Base-by-base conservation (phyloP, 2,113 vertebrate species). In the Otocyon megalotis region DNA sequence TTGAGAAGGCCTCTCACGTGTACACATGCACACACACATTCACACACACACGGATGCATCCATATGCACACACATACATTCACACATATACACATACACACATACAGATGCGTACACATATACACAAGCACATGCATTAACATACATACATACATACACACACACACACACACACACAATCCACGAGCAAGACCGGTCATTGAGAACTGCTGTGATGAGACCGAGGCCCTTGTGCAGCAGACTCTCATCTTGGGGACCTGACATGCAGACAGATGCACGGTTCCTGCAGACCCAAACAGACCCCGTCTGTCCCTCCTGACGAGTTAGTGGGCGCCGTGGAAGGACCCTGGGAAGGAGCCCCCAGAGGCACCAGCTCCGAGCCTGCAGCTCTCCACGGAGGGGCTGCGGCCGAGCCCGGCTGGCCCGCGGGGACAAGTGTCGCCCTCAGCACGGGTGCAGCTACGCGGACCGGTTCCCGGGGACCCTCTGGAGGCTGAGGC, bases 271-370 rank as follows among this genome's bases (percentile, higher is more conserved):
- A 43, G 88, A 63, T 76, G 58, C 60, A 69, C 1, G 3, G 22
- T 71, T 74, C 58, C 71, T 17, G 19, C 62, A 65, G 79, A 71
- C 84, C 79, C 96, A 71, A 53, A 69, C 56, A 32, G n/a, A 76
- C 28, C 50, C 26, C 4, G 5, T 48, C 20, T 11, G 3, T 10
- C 26, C 77, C 24, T n/a, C 63, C 37, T 69, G 60, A 30, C 37
- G 7, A 32, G 43, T 28, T 16, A 15, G 32, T 19, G 53, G 12
- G 58, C n/a, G 28, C 22, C 22, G 35, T 20, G 37, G 56, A 50
- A 62, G 53, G 83, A 77, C 32, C 37, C 5, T 4, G 4, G 83
- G 43, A 43, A 53, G 71, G 2, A 53, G 93, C 54, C n/a, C 80
- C n/a, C 71, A 90, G 54, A 3, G 83, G 62, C 60, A 26, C 30